A percentile compares a stretch with the other conserved stretches of the same genome.
phyloP scores from a whole-genome alignment of 2,797 vertebrate species.

The Holocentrus rufus region DNA sequence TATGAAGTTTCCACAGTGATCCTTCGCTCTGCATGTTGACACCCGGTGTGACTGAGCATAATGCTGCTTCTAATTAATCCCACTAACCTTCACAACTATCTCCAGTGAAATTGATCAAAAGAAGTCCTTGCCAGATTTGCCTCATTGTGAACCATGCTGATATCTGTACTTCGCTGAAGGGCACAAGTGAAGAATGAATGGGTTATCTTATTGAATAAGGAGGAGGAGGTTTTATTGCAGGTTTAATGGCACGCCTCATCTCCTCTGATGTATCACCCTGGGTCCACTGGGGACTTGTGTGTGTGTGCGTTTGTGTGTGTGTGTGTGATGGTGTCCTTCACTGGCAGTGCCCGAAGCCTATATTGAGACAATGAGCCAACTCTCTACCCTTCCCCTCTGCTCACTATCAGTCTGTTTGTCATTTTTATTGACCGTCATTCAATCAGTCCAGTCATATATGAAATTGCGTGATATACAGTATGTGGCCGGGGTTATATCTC shows the following conservation, averaged over 20 bases:
- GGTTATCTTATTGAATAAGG: constrained; percentile 59
- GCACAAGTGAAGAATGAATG: constrained; percentile 48
- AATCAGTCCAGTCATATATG: constrained; percentile 26
- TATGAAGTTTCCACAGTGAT: neutral
- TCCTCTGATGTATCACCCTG: constrained; percentile 45
- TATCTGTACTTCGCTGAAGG: constrained; percentile 39
- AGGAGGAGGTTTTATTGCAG: constrained; percentile 57
- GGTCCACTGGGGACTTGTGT: constrained; percentile 18
- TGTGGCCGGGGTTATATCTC: neutral
- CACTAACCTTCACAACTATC: constrained; percentile 18
- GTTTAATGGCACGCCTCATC: constrained; percentile 53
- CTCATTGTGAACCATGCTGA: constrained; percentile 31
- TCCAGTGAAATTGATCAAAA: constrained; percentile 24
- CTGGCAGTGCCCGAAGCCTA: constrained; percentile 17
- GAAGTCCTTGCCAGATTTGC: constrained; percentile 21
- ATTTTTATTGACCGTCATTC: constrained; percentile 32
- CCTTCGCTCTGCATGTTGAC: neutral
- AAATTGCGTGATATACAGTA: constrained; percentile 13
- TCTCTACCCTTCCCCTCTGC: constrained; percentile 3
- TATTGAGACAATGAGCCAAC: constrained; percentile 28
- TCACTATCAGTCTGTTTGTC: constrained; percentile 30
- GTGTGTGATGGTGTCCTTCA: constrained; percentile 37
- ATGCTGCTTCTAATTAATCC: constrained; percentile 28
- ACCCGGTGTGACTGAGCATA: constrained; percentile 19
- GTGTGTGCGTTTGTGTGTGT: neutral